These are phyloP conservation scores for Aricia agestis DNA, from an alignment of 1,140 invertebrate genomes.

Conservation along the genomic window DNA sequence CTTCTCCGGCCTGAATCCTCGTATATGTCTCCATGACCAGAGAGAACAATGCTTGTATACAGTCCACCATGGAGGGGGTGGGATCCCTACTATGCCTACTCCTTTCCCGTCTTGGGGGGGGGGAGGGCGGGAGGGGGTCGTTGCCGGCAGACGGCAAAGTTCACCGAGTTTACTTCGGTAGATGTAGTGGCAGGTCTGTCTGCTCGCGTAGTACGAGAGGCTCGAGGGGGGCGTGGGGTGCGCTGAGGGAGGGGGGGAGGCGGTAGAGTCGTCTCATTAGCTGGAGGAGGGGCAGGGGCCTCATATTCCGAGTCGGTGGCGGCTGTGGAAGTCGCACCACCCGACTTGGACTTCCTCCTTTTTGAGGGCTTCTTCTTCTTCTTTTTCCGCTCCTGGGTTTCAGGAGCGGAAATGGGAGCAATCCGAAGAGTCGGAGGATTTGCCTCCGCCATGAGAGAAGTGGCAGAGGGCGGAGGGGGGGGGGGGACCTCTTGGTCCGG, in stretches of 20 bases:
- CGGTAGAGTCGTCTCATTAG: neutral
- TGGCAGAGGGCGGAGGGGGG: neutral
- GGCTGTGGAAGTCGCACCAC: neutral
- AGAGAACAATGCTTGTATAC: too few species aligned
- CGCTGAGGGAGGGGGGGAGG: neutral
- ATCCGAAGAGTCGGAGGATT: neutral
- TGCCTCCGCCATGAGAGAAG: neutral
- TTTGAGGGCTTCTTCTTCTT: neutral
- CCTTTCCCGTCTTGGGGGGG: too few species aligned
- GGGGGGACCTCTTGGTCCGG: neutral
- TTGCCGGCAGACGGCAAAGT: too few species aligned
- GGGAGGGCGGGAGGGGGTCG: too few species aligned
- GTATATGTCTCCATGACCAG: too few species aligned
- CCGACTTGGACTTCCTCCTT: neutral
- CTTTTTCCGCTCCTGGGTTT: neutral
- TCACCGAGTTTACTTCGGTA: too few species aligned
- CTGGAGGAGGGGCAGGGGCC: neutral
- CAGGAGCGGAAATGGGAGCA: neutral
- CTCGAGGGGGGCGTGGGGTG: neutral
- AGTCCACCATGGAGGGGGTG: too few species aligned
- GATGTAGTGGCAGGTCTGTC: neutral
- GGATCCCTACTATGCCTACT: too few species aligned
- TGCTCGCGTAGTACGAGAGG: neutral
- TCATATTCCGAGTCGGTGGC: neutral
- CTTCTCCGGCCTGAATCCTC: too few species aligned